These are phyloP conservation scores for Drosophila phalerata DNA, from an alignment of 2,888 invertebrate genomes.

Conservation along the genomic window DNA sequence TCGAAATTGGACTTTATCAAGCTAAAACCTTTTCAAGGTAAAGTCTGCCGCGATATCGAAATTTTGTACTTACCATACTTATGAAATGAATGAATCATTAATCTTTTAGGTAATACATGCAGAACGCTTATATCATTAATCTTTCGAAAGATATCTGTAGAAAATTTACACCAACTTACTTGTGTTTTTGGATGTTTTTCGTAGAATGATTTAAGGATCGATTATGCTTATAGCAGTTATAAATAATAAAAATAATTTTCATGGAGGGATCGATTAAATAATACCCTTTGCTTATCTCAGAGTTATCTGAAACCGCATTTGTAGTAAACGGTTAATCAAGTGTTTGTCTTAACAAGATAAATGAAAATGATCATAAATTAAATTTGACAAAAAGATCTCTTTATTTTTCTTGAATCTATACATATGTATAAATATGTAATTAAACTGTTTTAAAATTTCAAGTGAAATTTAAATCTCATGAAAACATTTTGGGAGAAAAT, in stretches of 20 bases:
- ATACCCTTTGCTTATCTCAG: background rate
- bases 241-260: background rate
- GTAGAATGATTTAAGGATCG: constrained; percentile 5
- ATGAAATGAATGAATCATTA: constrained; percentile 13
- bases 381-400: background rate
- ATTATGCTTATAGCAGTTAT: background rate
- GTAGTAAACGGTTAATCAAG: background rate
- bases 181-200: background rate
- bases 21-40: constrained; percentile 11
- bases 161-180: background rate
- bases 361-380: background rate
- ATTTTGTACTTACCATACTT: background rate
- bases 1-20: constrained; percentile 5
- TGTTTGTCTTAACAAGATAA: background rate
- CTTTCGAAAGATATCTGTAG: background rate
- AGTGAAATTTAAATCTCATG: background rate
- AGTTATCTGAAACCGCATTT: background rate
- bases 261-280: background rate
- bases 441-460: too few species aligned
- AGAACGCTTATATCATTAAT: constrained; percentile 5
- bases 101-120: constrained; percentile 19
- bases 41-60: background rate
- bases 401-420: too few species aligned
- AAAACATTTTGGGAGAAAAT: background rate
- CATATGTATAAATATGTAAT: too few species aligned